Conservation (phyloP, 2,888 invertebrate genomes). For the Drosophila ezoana region DNA sequence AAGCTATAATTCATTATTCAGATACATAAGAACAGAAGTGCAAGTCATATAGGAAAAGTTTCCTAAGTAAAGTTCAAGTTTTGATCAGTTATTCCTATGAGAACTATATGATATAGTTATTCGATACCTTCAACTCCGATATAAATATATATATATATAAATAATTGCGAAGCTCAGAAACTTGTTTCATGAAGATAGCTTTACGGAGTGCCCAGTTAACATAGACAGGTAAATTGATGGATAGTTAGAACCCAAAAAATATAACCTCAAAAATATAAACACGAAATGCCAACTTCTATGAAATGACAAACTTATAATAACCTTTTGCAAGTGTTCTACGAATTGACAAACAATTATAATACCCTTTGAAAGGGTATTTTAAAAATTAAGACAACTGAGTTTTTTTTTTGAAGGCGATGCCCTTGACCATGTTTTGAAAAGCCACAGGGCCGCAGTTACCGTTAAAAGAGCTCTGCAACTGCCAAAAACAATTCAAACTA, state of each 20-base stretch:
- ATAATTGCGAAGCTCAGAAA: no score
- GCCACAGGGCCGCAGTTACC: slow-evolving; percentile 38
- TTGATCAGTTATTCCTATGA: background rate
- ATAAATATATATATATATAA: no score
- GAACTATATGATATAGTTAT: background rate
- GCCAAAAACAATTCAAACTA: slow-evolving; percentile 17
- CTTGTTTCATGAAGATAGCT: background rate
- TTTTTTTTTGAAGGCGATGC: slow-evolving; percentile 34
- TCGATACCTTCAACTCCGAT: no score
- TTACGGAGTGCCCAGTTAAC: background rate
- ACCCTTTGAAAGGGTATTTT: background rate
- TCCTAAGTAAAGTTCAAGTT: no score
- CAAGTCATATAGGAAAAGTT: no score
- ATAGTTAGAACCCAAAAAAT: background rate
- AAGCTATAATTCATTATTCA: no score
- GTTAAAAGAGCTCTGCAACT: slow-evolving; percentile 43
- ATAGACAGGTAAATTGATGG: background rate
- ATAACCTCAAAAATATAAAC: background rate
- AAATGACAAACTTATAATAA: background rate
- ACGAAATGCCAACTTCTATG: no score
- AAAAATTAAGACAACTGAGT: slow-evolving; percentile 2
- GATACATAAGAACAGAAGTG: no score
- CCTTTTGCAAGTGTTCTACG: no score
- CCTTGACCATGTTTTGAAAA: slow-evolving; percentile 72
- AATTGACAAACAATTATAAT: no score